Evolutionary conservation across 2,888 invertebrate species (phyloP), one percentile per base, ranked within the genome.

Genomic region (Cheilosia variabilis): DNA sequence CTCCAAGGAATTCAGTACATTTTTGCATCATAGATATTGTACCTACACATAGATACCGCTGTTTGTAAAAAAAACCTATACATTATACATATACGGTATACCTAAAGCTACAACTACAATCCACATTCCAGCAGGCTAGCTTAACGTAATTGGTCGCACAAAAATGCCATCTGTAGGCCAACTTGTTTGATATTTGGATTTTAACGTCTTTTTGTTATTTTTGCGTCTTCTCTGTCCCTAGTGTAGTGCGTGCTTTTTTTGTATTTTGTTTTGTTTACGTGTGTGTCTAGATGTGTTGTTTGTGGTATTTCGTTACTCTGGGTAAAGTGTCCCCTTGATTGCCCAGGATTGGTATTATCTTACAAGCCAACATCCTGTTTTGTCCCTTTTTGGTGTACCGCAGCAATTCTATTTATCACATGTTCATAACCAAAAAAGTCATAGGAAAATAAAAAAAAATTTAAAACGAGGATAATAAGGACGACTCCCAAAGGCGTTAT

Each of bases 121-220:
- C 80, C 75, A 76, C 86, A 86, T 86, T 86, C 86, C 86, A 86
- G 75, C 41, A 79, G 79, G 65, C 53, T 72, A 63, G 75, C 69
- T 71, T 37, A 24, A 71, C 72, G 66, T 86, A 72, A 66, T 52
- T 86, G 62, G 71, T 76, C 41, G 43, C 55, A 80, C 58, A 80
- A 79, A 79, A 86, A 76, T 71, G 55, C 80, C 86, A 86, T 80
- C 80, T 86, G 76, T 86, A 86, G 86, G 86, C 76, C 80, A 86
- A 86, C 86, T 86, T 76, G 86, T 86, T 80, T 84, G 84, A 71
- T 80, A 71, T 86, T 80, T 68, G 66, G 60, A 76, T 80, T 80
- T 86, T 76, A 80, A 86, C 80, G 80, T 71, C 34, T 68, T 75
- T 79, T 78, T 58, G 17, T 43, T 15, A 1, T 60, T 53, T 53